These are phyloP conservation scores for Dendropsophus ebraccatus DNA, from an alignment of 2,113 vertebrate species.

Conservation along the genomic window DNA sequence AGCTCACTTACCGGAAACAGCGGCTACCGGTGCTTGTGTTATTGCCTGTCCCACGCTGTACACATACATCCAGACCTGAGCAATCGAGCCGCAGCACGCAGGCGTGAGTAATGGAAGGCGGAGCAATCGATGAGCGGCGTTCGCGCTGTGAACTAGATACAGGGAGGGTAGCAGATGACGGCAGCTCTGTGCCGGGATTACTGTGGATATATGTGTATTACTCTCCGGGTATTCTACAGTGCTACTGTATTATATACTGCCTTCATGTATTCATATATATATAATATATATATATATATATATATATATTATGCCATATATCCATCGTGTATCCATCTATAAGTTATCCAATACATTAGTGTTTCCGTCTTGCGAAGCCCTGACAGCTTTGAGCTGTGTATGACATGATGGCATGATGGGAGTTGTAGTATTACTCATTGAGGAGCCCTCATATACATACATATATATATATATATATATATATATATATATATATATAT, in stretches of 20 bases:
- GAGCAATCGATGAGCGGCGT: slow-evolving; percentile 12
- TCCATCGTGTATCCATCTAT: too few relatives aligned
- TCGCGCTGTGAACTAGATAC: not conserved
- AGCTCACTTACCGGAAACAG: slow-evolving; percentile 39
- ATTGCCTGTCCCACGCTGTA: slow-evolving; percentile 19
- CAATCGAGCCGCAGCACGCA: not conserved
- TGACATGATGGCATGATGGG: too few relatives aligned
- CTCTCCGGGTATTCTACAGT: too few relatives aligned
- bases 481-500: not conserved
- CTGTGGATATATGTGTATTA: not conserved
- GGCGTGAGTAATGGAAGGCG: not conserved
- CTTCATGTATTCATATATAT: too few relatives aligned
- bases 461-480: not conserved
- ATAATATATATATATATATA: too few relatives aligned
- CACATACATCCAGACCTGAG: slow-evolving; percentile 27
- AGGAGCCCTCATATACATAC: too few relatives aligned
- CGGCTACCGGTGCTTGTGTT: not conserved
- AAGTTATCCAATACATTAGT: too few relatives aligned
- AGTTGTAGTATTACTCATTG: not conserved
- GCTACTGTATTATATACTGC: too few relatives aligned
- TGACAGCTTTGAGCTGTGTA: too few relatives aligned
- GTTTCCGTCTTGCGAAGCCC: too few relatives aligned
- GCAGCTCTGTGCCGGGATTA: not conserved
- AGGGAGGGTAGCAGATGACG: not conserved
- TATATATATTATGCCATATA: too few relatives aligned